Base-by-base conservation (phyloP, 2,113 vertebrate genomes). In the Ibidorhyncha struthersii region DNA sequence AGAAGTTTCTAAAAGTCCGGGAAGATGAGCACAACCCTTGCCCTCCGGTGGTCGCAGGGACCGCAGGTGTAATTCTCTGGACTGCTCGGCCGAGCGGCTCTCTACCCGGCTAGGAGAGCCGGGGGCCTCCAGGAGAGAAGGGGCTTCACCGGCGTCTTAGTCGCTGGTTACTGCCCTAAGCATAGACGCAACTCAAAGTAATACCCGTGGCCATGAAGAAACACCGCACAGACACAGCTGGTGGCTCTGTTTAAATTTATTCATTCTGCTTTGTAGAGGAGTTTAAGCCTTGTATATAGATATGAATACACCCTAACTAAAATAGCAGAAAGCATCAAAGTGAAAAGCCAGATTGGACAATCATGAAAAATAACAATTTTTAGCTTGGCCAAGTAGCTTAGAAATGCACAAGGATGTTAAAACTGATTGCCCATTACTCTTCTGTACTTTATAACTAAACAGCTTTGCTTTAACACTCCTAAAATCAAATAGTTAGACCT, bases 1-100 rank as follows among this genome's bases (percentile, higher is more conserved):
- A 47, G 11, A 55, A 45, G n/a, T 4, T 78, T 16, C 52, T 12
- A 23, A 32, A 41, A n/a, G 41, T 12, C 59, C 19, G 73, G 70
- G 38, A 27, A 52, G 70, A n/a, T 4, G 13, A 21, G 26, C 43
- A 56, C 53, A 41, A 12, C 8, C 16, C n/a, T 0, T 5, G 41
- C 23, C 41, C 21, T 52, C 59, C 11, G 56, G 27, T 36, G 30
- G 55, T 12, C 9, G 18, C 13, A 34, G 21, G 21, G 66, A 66
- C n/a, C 10, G 0, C 18, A 23, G 0, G 2, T 2, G 14, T 4
- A 17, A 16, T 3, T 12, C 32, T 63, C 53, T 4, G 21, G 29
- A 43, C 4, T 18, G 30, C 74, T 3, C 20, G 36, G 27, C 10
- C 40, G 7, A 19, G n/a, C 13, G n/a, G 21, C 47, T 62, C 65